Conservation (phyloP, 2,113 vertebrate species). For the Ameiurus melas region DNA sequence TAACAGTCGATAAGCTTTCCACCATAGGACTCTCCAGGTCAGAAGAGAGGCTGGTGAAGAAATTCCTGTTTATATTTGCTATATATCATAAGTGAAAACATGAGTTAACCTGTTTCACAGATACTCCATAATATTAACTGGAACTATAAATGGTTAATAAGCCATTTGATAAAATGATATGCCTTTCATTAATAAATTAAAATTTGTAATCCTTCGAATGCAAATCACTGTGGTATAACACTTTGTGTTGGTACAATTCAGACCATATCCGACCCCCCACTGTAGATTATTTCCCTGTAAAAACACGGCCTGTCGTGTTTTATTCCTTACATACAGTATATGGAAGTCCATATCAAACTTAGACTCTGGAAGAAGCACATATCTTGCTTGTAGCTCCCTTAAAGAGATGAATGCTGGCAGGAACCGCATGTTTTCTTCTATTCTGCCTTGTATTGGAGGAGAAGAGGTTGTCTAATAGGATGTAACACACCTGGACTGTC, state of each 20-base stretch:
- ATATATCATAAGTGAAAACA: not conserved
- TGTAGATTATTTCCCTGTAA: not conserved
- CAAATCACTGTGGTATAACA: not conserved
- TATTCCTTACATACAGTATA: not conserved
- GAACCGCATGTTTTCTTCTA: conserved; percentile 8
- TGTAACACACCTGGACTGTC: conserved; percentile 11
- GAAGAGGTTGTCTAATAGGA: not conserved
- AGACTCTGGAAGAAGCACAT: not conserved
- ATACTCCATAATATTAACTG: not conserved
- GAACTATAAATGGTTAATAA: not conserved
- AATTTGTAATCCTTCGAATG: not conserved
- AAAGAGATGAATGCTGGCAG: not conserved
- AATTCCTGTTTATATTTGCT: not conserved
- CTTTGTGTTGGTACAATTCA: not conserved
- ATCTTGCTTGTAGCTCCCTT: not conserved
- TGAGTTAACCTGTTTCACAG: not conserved
- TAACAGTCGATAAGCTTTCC: not conserved
- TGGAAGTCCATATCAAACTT: not conserved
- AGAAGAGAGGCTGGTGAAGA: not conserved
- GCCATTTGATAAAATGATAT: too few relatives aligned
- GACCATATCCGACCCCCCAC: not conserved
- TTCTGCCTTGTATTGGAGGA: not conserved
- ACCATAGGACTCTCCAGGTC: not conserved
- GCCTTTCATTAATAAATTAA: not conserved
- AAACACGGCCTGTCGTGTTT: not conserved